These are phyloP conservation scores for Alexandromys fortis DNA, from an alignment of 2,113 vertebrate species.

Conservation along the genomic window DNA sequence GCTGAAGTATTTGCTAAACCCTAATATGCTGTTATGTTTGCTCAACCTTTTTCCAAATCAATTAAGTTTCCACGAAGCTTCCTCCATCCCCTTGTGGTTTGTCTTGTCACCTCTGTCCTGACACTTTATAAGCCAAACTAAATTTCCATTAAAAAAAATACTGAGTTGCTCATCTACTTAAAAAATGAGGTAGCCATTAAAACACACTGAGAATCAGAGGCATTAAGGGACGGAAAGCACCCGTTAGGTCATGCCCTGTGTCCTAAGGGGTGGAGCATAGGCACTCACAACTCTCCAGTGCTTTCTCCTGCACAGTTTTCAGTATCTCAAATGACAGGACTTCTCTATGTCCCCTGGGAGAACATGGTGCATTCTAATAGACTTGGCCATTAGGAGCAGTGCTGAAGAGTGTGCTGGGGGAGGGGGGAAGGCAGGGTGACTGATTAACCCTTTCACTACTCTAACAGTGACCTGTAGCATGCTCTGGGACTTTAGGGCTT, in stretches of 20 bases:
- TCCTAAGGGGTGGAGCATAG: conserved; percentile 54
- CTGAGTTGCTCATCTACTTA: conserved; percentile 75
- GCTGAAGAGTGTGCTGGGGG: conserved; percentile 51
- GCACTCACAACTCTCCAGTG: conserved; percentile 57
- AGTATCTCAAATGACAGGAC: conserved; percentile 74
- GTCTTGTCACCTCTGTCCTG: conserved; percentile 76
- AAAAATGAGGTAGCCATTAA: conserved; percentile 78
- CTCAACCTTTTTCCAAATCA: conserved; percentile 74
- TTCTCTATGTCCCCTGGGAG: conserved; percentile 61
- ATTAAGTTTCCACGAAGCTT: conserved; percentile 71
- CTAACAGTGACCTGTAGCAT: conserved; percentile 38
- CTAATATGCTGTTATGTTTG: conserved; percentile 74
- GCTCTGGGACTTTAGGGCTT: not conserved
- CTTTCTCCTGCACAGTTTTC: conserved; percentile 64
- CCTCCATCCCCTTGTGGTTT: conserved; percentile 67
- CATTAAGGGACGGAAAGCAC: conserved; percentile 72
- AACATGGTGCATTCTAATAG: conserved; percentile 69
- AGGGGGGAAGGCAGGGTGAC: not conserved
- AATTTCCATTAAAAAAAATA: conserved; percentile 74
- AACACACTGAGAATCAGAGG: conserved; percentile 58
- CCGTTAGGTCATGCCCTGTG: conserved; percentile 72
- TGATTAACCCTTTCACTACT: conserved; percentile 67
- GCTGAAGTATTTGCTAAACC: conserved; percentile 75
- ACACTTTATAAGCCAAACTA: conserved; percentile 75
- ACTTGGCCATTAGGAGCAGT: conserved; percentile 72